phyloP scores from a whole-genome alignment of 2,113 vertebrate genomes.

The Mormyrus iriodes region DNA sequence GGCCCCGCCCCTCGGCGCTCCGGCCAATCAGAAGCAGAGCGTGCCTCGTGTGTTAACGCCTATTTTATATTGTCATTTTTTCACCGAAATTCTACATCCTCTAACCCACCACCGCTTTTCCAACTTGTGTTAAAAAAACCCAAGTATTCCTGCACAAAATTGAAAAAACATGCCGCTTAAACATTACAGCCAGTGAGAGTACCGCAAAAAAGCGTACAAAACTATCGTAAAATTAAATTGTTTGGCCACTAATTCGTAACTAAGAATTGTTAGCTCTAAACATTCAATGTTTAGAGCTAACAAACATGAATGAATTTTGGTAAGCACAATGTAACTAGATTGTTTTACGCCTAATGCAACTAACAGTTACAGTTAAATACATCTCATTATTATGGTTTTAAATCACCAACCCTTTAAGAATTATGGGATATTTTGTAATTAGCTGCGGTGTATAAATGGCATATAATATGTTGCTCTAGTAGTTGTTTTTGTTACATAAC shows the following conservation, averaged over 20 bases:
- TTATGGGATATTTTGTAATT: neutral
- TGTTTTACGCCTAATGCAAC: neutral
- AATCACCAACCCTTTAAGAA: neutral
- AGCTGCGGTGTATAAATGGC: neutral
- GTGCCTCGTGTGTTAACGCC: neutral
- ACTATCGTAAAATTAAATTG: neutral
- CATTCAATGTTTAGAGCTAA: no score
- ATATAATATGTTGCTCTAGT: neutral
- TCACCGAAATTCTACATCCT: neutral
- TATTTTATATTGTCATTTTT: neutral
- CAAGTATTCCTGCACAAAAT: neutral
- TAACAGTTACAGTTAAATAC: neutral
- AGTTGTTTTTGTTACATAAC: neutral
- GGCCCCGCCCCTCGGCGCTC: constrained; percentile 22
- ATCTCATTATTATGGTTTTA: neutral
- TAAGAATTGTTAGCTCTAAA: neutral
- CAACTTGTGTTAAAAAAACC: constrained; percentile 26
- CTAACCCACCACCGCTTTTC: neutral
- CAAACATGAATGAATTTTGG: neutral
- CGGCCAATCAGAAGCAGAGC: constrained; percentile 26
- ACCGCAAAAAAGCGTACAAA: neutral
- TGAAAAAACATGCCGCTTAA: neutral
- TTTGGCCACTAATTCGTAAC: neutral
- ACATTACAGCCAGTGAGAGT: neutral
- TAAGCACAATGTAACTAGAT: neutral